Percentiles rank a stretch among this genome's conserved stretches.
These are phyloP conservation scores for Nerophis ophidion DNA, from an alignment of 2,113 vertebrate genomes.

Conservation along the genomic window DNA sequence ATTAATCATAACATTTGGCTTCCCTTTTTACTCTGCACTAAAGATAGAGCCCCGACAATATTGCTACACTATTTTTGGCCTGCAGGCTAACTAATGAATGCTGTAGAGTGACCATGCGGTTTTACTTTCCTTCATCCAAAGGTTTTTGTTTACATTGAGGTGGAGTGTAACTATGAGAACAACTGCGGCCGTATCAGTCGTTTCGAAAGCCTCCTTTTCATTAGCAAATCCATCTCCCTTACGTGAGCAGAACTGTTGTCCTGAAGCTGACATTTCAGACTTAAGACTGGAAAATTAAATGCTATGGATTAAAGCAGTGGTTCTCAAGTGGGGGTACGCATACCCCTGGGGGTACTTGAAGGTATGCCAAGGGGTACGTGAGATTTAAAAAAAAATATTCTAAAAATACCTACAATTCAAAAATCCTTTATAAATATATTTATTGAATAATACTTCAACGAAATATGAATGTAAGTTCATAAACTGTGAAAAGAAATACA, in stretches of 20 bases:
- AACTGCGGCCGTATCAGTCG: conserved; percentile 5
- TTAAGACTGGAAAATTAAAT: conserved; percentile 1
- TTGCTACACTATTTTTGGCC: conserved; percentile 40
- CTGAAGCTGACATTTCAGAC: conserved; percentile 3
- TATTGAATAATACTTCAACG: no score
- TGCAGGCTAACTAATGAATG: conserved; percentile 25
- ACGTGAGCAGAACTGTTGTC: background rate
- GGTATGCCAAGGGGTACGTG: no score
- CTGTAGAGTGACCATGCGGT: conserved; percentile 29
- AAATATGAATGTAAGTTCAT: no score
- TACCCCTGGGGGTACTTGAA: no score
- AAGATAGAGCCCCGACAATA: conserved; percentile 25
- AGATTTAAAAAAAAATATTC: no score
- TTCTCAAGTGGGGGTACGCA: no score
- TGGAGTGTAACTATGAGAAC: conserved; percentile 4
- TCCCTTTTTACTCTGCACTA: conserved; percentile 14
- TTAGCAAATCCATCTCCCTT: background rate
- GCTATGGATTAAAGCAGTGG: no score
- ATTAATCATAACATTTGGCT: conserved; percentile 5
- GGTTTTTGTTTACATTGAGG: conserved; percentile 31
- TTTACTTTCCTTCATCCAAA: conserved; percentile 20
- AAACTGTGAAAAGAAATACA: no score
- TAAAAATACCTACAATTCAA: no score
- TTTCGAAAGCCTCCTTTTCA: conserved; percentile 4
- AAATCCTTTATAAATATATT: no score